Base-by-base conservation (phyloP, 2,797 vertebrate genomes). In the Gallinago solitaria region DNA sequence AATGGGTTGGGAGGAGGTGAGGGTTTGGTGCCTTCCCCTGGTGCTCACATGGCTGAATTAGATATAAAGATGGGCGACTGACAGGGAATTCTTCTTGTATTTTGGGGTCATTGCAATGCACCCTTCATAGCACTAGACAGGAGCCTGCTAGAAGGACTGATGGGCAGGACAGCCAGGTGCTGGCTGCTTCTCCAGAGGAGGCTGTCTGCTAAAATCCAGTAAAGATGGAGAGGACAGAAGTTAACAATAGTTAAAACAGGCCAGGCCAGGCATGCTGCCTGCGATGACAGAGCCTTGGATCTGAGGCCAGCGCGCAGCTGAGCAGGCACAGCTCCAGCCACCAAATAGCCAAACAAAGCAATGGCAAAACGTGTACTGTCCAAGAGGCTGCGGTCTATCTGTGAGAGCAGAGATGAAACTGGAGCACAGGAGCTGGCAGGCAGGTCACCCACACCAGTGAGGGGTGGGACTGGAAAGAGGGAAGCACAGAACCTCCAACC, bases 261-360 rank as follows among this genome's bases (percentile, higher is more conserved):
- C 53, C 71, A 73, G 73, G 41, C 33, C 70, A 70, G 71, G 64
- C 91, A 77, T n/a, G 59, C 87, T 89, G 82, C 76, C 70, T 56
- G 59, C 76, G 33, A 50, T 2, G 3, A 30, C 71, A 45, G 35
- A 77, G 82, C 65, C 67, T 21, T 45, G 82, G 54, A 45, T 56
- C 12, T 1, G n/a, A 23, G 60, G 77, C 82, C 65, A 82, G 65
- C 3, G 0, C 1, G 35, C 82, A 86, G 91, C 76, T 90, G 91
- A 82, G 71, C 77, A 14, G 77, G 87, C 71, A 61, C n/a, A 45
- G 87, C 65, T 83, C 77, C 91, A 90, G 60, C 39, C 54, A 61
- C 45, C 64, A 56, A 54, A 48, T 0, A 76, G 76, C 81, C 86
- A 70, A 71, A 60, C 27, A 81, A 86, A 85, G 91, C 81, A 76